Base-by-base conservation (phyloP, 2,888 invertebrate species). In the Sesamia inferens region DNA sequence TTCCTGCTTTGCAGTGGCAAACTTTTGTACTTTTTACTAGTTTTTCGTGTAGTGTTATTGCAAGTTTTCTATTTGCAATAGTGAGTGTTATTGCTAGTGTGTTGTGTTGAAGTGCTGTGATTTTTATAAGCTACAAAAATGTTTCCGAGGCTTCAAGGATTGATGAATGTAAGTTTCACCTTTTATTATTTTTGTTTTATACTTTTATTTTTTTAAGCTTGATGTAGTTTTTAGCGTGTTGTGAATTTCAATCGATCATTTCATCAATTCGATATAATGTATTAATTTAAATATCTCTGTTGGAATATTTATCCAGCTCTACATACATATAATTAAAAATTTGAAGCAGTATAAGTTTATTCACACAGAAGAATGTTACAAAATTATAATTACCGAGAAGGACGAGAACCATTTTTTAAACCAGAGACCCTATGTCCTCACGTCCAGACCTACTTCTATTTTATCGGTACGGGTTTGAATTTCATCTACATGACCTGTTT, bases 131-230 rank as follows among this genome's bases (percentile, higher is more conserved):
- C 69, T 70, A n/a, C 80, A 93, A 90, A 83, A 83, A 96, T 96
- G 96, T 95, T 96, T 90, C 96, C 96, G 59, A 93, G 95, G 93
- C 95, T 96, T 84, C 96, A 96, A 84, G 95, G 95, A 89, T 88
- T 96, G 95, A 96, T 96, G 82, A 93, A 96, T 93, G 68, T 76
- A 71, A 69, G 66, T 76, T 31, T 31, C 31, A 31, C 31, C 31
- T 31, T 31, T 3, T 31, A 31, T 31, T 3, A 31, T 31, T 31
- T 31, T 31, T 31, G 31, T 31, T 31, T 31, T 3, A 2, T 31
- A 31, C 31, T 65, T 61, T 66, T 62, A 5, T 3, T 65, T 19
- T 54, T 71, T 74, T 75, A 62, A 8, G 24, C 47, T 72, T 61
- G 11, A 14, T 54, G 42, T 47, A 67, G 48, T 44, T 16, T 19